Conservation (phyloP, 2,888 invertebrate genomes). For the Xestia sexstrigata region DNA sequence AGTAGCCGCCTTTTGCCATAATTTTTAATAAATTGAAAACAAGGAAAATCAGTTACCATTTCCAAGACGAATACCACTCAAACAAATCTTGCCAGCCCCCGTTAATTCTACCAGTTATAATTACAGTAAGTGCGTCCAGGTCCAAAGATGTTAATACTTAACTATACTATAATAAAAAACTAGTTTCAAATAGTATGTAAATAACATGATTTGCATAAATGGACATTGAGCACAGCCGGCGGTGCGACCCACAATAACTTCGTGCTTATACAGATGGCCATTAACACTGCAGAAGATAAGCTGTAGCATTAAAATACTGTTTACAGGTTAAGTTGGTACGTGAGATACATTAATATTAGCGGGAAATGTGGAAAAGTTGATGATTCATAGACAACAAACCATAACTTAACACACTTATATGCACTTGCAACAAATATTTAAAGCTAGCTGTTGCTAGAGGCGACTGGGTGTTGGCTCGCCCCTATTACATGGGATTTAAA, state of each 20-base stretch:
- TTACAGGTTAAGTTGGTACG: constrained; percentile 1
- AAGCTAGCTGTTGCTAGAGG: background rate
- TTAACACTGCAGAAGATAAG: constrained; percentile 32
- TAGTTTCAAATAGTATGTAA: constrained; percentile 29
- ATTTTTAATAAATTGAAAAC: background rate
- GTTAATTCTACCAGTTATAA: constrained; percentile 31
- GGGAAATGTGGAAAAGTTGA: background rate
- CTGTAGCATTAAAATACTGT: constrained; percentile 24
- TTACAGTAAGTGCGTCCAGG: constrained; percentile 13
- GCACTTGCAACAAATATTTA: background rate
- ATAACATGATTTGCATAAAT: constrained; percentile 47
- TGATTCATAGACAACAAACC: background rate
- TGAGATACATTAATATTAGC: background rate
- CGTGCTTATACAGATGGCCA: constrained; percentile 16
- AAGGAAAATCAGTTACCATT: background rate
- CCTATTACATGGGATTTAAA: too few relatives aligned
- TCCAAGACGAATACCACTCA: constrained; percentile 5
- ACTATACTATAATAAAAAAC: constrained; percentile 27
- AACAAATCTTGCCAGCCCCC: background rate
- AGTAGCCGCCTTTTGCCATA: background rate
- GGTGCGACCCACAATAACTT: constrained; percentile 32
- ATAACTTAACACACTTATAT: background rate
- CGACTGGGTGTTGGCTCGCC: too few relatives aligned
- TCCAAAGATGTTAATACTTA: constrained; percentile 20
- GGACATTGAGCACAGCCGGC: constrained; percentile 35